A percentile compares a stretch with the other conserved stretches of the same genome.
Evolutionary conservation across 2,113 vertebrate species (phyloP).

Genomic region (Varanus komodoensis): DNA sequence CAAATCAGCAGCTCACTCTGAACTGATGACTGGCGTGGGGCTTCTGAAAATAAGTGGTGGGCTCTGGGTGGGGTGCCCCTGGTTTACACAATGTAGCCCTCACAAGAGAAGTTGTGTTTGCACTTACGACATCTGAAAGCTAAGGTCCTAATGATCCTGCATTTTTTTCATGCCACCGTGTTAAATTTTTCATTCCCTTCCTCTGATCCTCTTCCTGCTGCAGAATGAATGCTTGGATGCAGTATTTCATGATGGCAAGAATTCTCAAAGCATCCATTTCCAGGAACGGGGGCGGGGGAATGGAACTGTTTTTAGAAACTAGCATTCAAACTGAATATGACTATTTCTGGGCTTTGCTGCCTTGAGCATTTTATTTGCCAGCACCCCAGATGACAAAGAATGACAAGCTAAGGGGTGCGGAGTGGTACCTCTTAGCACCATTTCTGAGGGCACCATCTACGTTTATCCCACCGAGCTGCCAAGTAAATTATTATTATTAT

Average conservation of each 20-base stretch:
- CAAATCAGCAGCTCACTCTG: too few relatives aligned
- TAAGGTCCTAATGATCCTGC: not conserved
- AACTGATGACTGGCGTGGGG: too few relatives aligned
- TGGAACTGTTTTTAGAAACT: not conserved
- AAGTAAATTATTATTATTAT: too few relatives aligned
- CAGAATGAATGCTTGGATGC: not conserved
- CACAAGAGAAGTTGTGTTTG: not conserved
- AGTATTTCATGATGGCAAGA: not conserved
- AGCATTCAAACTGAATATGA: not conserved
- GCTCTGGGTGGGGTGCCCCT: not conserved
- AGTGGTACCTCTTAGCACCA: not conserved
- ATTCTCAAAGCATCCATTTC: not conserved
- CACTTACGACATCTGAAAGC: not conserved
- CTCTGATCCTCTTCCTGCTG: too few relatives aligned
- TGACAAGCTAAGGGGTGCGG: not conserved
- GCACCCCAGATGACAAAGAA: not conserved
- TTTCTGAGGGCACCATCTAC: not conserved
- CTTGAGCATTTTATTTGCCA: not conserved
- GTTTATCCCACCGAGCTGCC: not conserved
- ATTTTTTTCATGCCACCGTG: not conserved
- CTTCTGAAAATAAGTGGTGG: too few relatives aligned
- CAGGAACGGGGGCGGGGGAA: not conserved
- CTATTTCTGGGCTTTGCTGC: not conserved
- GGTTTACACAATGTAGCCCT: not conserved
- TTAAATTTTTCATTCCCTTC: not conserved